Evolutionary conservation across 2,888 invertebrate species (phyloP).

Genomic region (Congeria kusceri): DNA sequence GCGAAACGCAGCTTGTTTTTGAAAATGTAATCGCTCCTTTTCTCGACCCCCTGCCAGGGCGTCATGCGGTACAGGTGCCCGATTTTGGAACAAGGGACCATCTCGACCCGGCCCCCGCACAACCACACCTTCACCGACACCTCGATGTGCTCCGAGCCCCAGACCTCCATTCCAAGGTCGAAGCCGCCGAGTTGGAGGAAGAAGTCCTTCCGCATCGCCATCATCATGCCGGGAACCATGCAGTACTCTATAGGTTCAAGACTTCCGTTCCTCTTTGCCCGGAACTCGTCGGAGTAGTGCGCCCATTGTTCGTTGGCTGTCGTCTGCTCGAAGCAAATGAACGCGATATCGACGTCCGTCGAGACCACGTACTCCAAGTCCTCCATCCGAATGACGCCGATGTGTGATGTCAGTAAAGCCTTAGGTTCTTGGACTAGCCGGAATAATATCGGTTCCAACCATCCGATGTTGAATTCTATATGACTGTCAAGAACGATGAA

Average conservation of each 20-base stretch:
- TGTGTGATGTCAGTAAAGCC: slow-evolving; percentile 31
- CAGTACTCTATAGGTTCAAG: slow-evolving; percentile 24
- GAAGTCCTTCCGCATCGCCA: slow-evolving; percentile 44
- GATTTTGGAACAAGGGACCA: slow-evolving; percentile 40
- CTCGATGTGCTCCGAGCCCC: slow-evolving; percentile 51
- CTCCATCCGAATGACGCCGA: slow-evolving; percentile 23
- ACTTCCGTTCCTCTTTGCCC: slow-evolving; percentile 14
- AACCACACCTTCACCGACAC: slow-evolving; percentile 47
- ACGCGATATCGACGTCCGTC: background rate
- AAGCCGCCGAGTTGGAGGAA: slow-evolving; percentile 51
- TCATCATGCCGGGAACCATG: slow-evolving; percentile 45
- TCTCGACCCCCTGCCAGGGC: slow-evolving; percentile 39
- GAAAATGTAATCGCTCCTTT: slow-evolving; percentile 10
- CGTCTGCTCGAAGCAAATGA: slow-evolving; percentile 32
- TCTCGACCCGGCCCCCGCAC: slow-evolving; percentile 43
- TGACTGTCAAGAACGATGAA: slow-evolving; percentile 44
- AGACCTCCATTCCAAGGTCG: slow-evolving; percentile 52
- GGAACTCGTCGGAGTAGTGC: slow-evolving; percentile 5
- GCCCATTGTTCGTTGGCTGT: slow-evolving; percentile 30
- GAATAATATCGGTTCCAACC: slow-evolving; percentile 50
- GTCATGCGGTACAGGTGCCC: slow-evolving; percentile 39
- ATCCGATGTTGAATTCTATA: slow-evolving; percentile 42
- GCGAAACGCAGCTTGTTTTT: slow-evolving; percentile 29
- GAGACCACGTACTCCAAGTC: background rate
- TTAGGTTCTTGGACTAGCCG: slow-evolving; percentile 40